Evolutionary conservation across 2,888 invertebrate species (phyloP), one percentile per base, ranked within the genome.

Genomic region (Ctena decussata): DNA sequence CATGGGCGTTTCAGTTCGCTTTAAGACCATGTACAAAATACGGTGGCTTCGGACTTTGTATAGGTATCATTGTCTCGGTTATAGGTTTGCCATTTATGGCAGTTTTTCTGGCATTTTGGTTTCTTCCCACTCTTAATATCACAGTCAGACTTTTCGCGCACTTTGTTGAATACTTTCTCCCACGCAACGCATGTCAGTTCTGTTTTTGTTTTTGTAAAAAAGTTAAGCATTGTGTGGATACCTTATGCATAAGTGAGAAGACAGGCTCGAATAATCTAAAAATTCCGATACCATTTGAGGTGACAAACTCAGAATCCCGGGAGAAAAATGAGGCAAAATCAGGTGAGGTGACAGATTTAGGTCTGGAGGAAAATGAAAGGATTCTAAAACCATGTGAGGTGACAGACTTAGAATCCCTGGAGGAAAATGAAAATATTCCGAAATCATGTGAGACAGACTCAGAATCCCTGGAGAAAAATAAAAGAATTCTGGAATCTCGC

Each of bases 101-200:
- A 0, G n/a, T 93, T 0, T 78, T 94, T 8, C 85, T 92, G 30
- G 79, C 93, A 15, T 91, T 95, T 83, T 94, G 94, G 85, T 85
- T 93, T 30, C 86, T 95, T 32, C 95, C 95, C 6, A 92, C 93
- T 1, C 46, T 94, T 21, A 94, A 94, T 80, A 77, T 95, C 18
- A 91, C 93, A 1, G n/a, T 92, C 24, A 71, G 95, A 0, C 90
- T 95, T 72, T 12, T 93, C 21, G 89, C 91, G 8, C 91, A 94
- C 60, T 75, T 91, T 27, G 81, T 90, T 57, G 92, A 90, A 78
- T 60, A 91, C 80, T 65, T 92, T 21, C 80, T 92, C 35, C 93
- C 93, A 0, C 57, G 72, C n/a, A 73, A 72, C 37, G 77, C 86
- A 39, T 60, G 77, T 11, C 27, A 24, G 24, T 41, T 41, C 12